Evolutionary conservation across 1,140 invertebrate species (phyloP).

Genomic region (Homarus americanus): DNA sequence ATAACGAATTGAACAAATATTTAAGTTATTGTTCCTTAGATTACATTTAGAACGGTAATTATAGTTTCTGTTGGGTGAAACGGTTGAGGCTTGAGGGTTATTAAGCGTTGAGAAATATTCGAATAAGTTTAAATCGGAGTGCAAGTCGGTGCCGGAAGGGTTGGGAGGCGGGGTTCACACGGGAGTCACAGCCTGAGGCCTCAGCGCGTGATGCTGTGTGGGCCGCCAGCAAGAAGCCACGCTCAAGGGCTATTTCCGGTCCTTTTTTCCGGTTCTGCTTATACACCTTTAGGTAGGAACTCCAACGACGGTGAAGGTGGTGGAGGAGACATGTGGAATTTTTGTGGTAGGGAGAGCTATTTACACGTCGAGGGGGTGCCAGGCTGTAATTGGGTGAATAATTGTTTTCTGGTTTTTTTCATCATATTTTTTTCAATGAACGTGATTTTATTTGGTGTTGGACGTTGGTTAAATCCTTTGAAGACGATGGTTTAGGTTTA

Average conservation of each 20-base stretch:
- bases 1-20: too few relatives aligned
- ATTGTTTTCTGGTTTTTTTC: too few relatives aligned
- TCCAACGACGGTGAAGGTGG: neutral
- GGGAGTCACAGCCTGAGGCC: neutral
- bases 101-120: too few relatives aligned
- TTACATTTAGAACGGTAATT: too few relatives aligned
- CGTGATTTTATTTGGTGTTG: too few relatives aligned
- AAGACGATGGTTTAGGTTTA: too few relatives aligned
- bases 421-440: too few relatives aligned
- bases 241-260: conserved; percentile 15
- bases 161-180: conserved; percentile 17
- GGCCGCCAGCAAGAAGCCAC: conserved; percentile 1
- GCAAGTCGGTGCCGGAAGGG: neutral
- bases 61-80: too few relatives aligned
- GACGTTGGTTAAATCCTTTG: too few relatives aligned
- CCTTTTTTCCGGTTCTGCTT: conserved; percentile 1
- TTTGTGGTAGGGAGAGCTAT: neutral
- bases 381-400: neutral
- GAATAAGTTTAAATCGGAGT: neutral
- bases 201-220: conserved; percentile 24
- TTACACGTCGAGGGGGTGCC: too few relatives aligned
- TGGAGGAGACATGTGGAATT: neutral
- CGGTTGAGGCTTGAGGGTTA: too few relatives aligned
- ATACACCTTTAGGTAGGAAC: neutral
- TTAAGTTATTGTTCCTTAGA: too few relatives aligned